Evolutionary conservation across 2,888 invertebrate species (phyloP).

Genomic region (Xanthorhoe spadicearia): DNA sequence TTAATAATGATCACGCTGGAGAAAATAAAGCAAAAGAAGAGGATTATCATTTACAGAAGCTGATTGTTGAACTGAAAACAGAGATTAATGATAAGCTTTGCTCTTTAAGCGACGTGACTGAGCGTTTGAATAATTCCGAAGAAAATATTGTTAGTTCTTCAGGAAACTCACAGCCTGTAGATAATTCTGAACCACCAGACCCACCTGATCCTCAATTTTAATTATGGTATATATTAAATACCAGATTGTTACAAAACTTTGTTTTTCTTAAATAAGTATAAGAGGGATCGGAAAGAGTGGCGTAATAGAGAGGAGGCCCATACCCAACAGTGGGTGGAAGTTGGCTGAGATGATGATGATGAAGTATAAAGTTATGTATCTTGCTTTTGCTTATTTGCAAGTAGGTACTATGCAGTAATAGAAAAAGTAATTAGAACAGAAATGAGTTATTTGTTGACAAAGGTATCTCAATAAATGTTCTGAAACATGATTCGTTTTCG

Average conservation of each 20-base stretch:
- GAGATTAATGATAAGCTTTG: conserved; percentile 27
- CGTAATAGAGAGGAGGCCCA: too few relatives aligned
- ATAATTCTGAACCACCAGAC: background rate
- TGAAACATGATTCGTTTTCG: too few relatives aligned
- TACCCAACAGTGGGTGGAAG: too few relatives aligned
- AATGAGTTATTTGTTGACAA: too few relatives aligned
- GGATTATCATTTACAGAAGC: conserved; percentile 21
- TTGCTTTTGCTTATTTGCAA: too few relatives aligned
- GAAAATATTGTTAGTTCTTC: conserved; percentile 10
- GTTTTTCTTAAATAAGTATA: background rate
- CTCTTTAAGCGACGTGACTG: conserved; percentile 11
- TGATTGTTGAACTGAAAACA: conserved; percentile 22
- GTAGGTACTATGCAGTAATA: too few relatives aligned
- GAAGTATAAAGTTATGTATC: too few relatives aligned
- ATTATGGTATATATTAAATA: background rate
- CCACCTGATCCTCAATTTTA: background rate
- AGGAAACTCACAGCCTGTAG: background rate
- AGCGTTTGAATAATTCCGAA: conserved; percentile 20
- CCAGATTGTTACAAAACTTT: background rate
- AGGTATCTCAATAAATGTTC: too few relatives aligned
- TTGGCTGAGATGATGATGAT: too few relatives aligned
- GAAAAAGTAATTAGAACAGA: too few relatives aligned
- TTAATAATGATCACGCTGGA: conserved; percentile 15
- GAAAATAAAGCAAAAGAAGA: conserved; percentile 15
- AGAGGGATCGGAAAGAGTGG: too few relatives aligned